These are phyloP conservation scores for Scrobipalpa costella DNA, from an alignment of 2,888 invertebrate genomes.

Conservation along the genomic window DNA sequence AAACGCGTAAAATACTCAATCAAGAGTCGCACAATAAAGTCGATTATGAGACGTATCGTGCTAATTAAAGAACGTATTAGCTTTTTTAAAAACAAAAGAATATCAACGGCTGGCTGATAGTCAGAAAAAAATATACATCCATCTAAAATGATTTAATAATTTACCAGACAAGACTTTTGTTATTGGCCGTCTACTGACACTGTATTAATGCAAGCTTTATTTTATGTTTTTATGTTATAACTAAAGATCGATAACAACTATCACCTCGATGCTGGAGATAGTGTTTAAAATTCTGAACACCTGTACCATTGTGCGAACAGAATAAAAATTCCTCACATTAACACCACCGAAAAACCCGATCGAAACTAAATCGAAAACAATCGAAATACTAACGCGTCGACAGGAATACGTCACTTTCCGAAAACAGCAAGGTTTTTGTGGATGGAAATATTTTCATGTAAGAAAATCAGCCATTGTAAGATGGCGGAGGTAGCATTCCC, in stretches of 20 bases:
- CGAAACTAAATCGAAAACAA: slow-evolving; percentile 63
- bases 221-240: background rate
- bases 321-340: slow-evolving; percentile 59
- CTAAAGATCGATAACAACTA: slow-evolving; percentile 12
- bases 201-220: too few relatives aligned
- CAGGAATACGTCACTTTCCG: slow-evolving; percentile 46
- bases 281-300: slow-evolving; percentile 25
- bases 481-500: slow-evolving; percentile 3
- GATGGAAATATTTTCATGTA: slow-evolving; percentile 25
- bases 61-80: background rate
- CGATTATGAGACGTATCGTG: background rate
- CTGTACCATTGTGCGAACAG: slow-evolving; percentile 31
- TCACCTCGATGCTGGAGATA: slow-evolving; percentile 3
- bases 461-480: slow-evolving; percentile 14
- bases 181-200: too few relatives aligned
- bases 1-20: background rate
- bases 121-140: too few relatives aligned
- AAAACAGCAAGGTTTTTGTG: slow-evolving; percentile 32
- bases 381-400: slow-evolving; percentile 67
- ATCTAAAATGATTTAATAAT: too few relatives aligned
- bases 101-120: too few relatives aligned
- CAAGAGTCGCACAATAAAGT: background rate
- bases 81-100: background rate
- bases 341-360: slow-evolving; percentile 55
- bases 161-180: too few relatives aligned